These are phyloP conservation scores for Hyles lineata DNA, from an alignment of 2,888 invertebrate species.

Conservation along the genomic window DNA sequence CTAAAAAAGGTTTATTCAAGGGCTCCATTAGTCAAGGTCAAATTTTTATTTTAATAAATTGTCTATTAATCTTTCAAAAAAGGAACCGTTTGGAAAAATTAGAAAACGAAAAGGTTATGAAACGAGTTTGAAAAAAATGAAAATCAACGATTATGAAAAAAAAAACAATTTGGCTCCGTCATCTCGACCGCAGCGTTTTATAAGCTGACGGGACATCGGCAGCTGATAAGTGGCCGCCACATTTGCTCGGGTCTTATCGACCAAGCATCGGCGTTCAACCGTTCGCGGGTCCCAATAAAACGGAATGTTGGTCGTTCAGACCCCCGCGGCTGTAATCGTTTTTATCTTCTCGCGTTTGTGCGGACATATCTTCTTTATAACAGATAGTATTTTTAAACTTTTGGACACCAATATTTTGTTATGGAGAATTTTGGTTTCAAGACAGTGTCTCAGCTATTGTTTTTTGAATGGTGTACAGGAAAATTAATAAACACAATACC, in stretches of 20 bases:
- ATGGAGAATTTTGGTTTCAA: conserved; percentile 30
- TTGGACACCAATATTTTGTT: conserved; percentile 14
- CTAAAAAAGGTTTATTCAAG: too few relatives aligned
- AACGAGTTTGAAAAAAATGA: too few relatives aligned
- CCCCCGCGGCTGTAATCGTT: conserved; percentile 56
- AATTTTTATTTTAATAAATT: too few relatives aligned
- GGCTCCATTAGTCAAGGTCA: too few relatives aligned
- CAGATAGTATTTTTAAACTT: conserved; percentile 13
- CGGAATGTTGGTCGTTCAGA: conserved; percentile 50
- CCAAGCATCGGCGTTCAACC: conserved; percentile 46
- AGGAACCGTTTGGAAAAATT: too few relatives aligned
- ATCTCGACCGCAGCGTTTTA: conserved; percentile 43
- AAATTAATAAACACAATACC: too few relatives aligned
- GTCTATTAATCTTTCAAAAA: too few relatives aligned
- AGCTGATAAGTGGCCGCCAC: conserved; percentile 45
- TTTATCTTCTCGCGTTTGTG: conserved; percentile 57
- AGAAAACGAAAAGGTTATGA: too few relatives aligned
- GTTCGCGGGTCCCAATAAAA: conserved; percentile 64
- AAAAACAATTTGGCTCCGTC: not conserved
- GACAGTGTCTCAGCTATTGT: too few relatives aligned
- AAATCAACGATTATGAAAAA: not conserved
- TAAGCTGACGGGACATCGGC: conserved; percentile 41
- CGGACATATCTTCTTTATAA: conserved; percentile 36
- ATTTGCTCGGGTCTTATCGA: conserved; percentile 50
- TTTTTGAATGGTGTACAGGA: too few relatives aligned